phyloP scores from a whole-genome alignment of 2,888 invertebrate genomes.

The Drosophila paracracens region DNA sequence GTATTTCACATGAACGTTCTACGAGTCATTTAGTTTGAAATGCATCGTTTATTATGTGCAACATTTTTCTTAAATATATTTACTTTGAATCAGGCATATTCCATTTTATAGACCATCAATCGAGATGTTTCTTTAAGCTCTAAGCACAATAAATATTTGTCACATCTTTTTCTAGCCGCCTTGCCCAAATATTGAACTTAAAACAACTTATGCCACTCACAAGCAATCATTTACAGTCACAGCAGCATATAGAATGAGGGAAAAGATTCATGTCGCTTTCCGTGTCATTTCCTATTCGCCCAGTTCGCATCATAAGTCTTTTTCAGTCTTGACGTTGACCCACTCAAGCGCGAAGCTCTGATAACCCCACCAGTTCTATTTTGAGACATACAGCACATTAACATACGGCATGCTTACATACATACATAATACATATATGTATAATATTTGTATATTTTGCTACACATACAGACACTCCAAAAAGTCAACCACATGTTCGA shows the following conservation, averaged over 20 bases:
- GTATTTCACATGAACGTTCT: background rate
- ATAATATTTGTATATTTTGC: background rate
- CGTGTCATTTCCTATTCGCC: conserved; percentile 39
- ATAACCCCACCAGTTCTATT: conserved; percentile 73
- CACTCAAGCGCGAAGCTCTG: conserved; percentile 74
- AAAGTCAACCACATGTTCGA: conserved; percentile 73
- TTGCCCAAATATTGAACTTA: conserved; percentile 26
- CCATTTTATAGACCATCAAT: background rate
- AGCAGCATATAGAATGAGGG: conserved; percentile 15
- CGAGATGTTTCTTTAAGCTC: conserved; percentile 1
- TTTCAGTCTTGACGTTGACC: conserved; percentile 64
- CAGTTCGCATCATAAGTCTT: conserved; percentile 47
- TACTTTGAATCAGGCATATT: background rate
- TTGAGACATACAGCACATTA: conserved; percentile 42
- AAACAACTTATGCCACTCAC: conserved; percentile 22
- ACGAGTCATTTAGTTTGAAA: background rate
- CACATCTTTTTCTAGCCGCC: no score
- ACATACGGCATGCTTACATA: conserved; percentile 41
- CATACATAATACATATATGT: background rate
- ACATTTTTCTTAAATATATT: background rate
- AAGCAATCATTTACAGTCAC: conserved; percentile 32
- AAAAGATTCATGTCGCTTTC: conserved; percentile 44
- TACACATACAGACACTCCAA: conserved; percentile 12
- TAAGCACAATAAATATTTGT: background rate
- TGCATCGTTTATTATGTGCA: background rate